These are phyloP conservation scores for Drosophila nigromelanica DNA, from an alignment of 1,140 invertebrate genomes.

Conservation along the genomic window DNA sequence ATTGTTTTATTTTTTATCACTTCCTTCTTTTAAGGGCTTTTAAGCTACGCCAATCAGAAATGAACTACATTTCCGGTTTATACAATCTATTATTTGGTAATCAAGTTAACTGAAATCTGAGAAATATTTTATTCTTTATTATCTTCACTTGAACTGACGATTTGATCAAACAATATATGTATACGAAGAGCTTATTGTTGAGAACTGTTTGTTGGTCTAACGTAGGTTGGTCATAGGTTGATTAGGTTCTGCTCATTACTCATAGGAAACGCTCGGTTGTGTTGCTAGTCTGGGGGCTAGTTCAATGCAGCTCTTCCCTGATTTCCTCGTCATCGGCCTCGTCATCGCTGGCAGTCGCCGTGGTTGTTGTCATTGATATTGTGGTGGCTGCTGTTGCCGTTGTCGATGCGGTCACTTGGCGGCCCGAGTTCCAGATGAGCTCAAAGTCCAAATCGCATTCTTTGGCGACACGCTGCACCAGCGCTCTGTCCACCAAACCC, in stretches of 20 bases:
- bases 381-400: slow-evolving; percentile 34
- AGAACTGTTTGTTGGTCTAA: not conserved
- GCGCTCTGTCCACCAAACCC: slow-evolving; percentile 63
- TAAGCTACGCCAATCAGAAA: too few relatives aligned
- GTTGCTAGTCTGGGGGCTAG: slow-evolving; percentile 7
- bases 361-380: slow-evolving; percentile 47
- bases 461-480: slow-evolving; percentile 77
- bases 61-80: too few relatives aligned
- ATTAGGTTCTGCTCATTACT: slow-evolving; percentile 3
- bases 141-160: not conserved
- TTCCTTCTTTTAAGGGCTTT: too few relatives aligned
- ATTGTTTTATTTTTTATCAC: too few relatives aligned
- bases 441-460: slow-evolving; percentile 81
- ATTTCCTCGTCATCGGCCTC: slow-evolving; percentile 81
- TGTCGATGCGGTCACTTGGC: slow-evolving; percentile 42
- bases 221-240: not conserved
- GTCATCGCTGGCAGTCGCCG: slow-evolving; percentile 53
- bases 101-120: too few relatives aligned
- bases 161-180: not conserved
- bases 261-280: slow-evolving; percentile 17
- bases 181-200: too few relatives aligned
- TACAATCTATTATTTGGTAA: too few relatives aligned
- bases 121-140: not conserved
- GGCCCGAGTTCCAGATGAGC: slow-evolving; percentile 75
- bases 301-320: slow-evolving; percentile 74